Evolutionary conservation across 2,888 invertebrate genomes (phyloP).

Genomic region (Rotaria sp.): DNA sequence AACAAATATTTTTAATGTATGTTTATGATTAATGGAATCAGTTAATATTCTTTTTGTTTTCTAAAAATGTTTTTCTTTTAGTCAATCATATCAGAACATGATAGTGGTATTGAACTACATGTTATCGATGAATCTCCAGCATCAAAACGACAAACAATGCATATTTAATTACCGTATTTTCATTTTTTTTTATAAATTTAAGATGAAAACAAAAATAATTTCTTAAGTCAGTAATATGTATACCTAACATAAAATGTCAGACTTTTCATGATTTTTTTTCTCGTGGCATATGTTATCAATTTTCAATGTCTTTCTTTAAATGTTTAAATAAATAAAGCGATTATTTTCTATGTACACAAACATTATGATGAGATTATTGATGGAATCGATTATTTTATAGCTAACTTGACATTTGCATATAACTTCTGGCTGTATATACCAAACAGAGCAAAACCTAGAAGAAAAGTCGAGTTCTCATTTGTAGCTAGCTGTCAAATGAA

Average conservation of each 20-base stretch:
- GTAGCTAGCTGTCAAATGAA: not conserved
- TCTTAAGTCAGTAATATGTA: not conserved
- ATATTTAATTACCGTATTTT: not conserved
- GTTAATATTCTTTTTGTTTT: not conserved
- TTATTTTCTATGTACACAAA: not conserved
- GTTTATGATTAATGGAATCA: not conserved
- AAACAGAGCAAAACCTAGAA: not conserved
- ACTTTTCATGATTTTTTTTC: not conserved
- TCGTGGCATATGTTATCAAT: not conserved
- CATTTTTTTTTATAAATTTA: too few species aligned
- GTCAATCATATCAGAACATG: not conserved
- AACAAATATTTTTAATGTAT: not conserved
- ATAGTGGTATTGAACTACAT: not conserved
- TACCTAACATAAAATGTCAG: not conserved
- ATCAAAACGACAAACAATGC: not conserved
- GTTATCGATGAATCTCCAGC: not conserved
- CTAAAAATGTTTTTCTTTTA: not conserved
- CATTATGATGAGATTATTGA: not conserved
- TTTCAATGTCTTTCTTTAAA: not conserved
- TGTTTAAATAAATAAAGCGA: not conserved
- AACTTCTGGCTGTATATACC: not conserved
- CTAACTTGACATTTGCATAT: not conserved
- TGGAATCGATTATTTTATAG: not conserved
- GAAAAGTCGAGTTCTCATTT: not conserved
- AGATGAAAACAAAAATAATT: not conserved